Percentiles rank a stretch among this genome's conserved stretches.
Conservation (phyloP, 2,888 invertebrate species). For the Trachelus troglodyta region DNA sequence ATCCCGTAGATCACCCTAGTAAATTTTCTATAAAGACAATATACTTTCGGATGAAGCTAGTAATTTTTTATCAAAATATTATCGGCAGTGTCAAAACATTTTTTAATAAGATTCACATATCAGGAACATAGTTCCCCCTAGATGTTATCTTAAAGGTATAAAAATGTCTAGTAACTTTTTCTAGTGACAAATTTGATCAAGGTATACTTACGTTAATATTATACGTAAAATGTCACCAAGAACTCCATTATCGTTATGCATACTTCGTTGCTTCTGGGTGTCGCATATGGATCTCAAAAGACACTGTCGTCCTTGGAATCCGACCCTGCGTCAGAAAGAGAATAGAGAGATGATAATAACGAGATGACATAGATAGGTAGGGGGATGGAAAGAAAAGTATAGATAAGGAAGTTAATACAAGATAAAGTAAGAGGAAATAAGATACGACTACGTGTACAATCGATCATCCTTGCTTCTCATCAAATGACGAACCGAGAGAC, state of each 20-base stretch:
- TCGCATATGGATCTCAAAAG: slow-evolving; percentile 61
- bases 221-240: slow-evolving; percentile 57
- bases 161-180: neutral
- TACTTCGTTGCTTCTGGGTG: slow-evolving; percentile 40
- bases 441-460: neutral
- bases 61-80: neutral
- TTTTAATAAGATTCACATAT: neutral
- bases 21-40: too few species aligned
- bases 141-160: neutral
- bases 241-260: slow-evolving; percentile 52
- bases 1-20: too few species aligned
- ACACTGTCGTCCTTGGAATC: slow-evolving; percentile 56
- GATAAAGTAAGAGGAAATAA: neutral
- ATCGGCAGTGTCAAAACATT: neutral
- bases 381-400: neutral
- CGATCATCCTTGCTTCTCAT: neutral
- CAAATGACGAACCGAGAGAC: slow-evolving; percentile 17
- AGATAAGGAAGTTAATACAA: neutral
- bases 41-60: neutral
- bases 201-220: slow-evolving; percentile 58
- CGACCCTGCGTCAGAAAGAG: slow-evolving; percentile 39
- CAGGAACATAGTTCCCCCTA: neutral
- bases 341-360: neutral
- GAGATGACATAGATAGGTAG: neutral
- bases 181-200: slow-evolving; percentile 40